Conservation (phyloP, 2,797 vertebrate genomes). For the Hapalemur alaotrensis region DNA sequence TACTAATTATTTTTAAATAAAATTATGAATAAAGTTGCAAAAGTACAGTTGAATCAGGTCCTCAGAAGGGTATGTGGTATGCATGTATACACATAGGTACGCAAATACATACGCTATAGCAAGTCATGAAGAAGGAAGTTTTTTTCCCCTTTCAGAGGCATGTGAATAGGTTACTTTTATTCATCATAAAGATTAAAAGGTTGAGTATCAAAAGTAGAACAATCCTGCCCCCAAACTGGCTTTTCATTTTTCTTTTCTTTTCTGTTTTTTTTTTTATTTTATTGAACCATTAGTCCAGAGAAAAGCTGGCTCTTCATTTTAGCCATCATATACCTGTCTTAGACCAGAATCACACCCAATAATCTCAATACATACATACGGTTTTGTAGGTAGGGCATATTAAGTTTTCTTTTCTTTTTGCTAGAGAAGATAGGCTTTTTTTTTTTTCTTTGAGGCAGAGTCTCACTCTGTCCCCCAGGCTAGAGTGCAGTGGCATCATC, state of each 20-base stretch:
- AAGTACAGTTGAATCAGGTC: not conserved
- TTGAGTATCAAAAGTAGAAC: not conserved
- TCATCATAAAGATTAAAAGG: not conserved
- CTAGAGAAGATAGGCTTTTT: too few species aligned
- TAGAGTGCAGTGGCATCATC: too few species aligned
- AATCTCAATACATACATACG: not conserved
- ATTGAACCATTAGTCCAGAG: too few species aligned
- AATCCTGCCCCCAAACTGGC: not conserved
- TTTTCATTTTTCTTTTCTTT: not conserved
- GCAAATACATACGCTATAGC: not conserved
- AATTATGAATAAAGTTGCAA: not conserved
- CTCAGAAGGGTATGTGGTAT: not conserved
- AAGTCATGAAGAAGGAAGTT: not conserved
- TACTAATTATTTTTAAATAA: conserved; percentile 10
- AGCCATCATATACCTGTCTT: not conserved
- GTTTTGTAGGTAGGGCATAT: not conserved
- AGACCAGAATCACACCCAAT: not conserved
- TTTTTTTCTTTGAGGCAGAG: not conserved
- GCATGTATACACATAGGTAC: too few species aligned
- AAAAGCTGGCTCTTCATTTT: not conserved
- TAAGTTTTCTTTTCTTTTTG: not conserved
- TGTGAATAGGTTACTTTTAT: not conserved
- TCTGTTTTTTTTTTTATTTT: too few species aligned
- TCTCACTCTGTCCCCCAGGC: not conserved
- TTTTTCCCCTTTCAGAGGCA: not conserved